Percentiles rank a stretch among this genome's conserved stretches.
phyloP scores from a whole-genome alignment of 2,888 invertebrate species.

The Mayetiola destructor region DNA sequence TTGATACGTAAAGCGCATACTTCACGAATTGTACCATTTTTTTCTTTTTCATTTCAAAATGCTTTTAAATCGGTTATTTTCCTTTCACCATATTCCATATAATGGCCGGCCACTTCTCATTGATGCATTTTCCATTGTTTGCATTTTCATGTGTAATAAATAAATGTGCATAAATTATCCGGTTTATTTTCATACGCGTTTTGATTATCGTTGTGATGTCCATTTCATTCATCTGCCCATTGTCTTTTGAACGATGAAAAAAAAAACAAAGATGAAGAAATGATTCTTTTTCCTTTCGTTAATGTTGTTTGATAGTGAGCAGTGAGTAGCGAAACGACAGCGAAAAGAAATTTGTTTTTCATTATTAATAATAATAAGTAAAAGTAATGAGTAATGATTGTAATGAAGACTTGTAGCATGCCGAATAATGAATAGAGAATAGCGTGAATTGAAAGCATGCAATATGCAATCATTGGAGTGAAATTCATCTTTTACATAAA shows the following conservation, averaged over 20 bases:
- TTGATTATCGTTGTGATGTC: not conserved
- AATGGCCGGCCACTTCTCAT: not conserved
- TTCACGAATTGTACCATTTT: not conserved
- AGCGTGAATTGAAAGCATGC: too few relatives aligned
- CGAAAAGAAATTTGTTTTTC: too few relatives aligned
- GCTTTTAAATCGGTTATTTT: not conserved
- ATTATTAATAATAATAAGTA: too few relatives aligned
- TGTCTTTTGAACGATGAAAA: not conserved
- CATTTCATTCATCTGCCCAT: conserved; percentile 6
- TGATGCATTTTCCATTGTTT: conserved; percentile 8
- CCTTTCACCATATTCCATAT: conserved; percentile 8
- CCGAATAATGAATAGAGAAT: too few relatives aligned
- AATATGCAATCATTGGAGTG: too few relatives aligned
- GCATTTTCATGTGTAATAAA: conserved; percentile 4
- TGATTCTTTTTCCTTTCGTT: not conserved
- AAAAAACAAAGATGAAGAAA: not conserved
- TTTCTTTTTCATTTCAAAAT: not conserved
- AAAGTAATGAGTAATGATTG: too few relatives aligned
- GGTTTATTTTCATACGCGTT: not conserved
- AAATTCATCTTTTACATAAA: conserved; percentile 2
- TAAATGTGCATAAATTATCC: conserved; percentile 12
- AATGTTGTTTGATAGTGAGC: not conserved
- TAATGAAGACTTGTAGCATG: too few relatives aligned
- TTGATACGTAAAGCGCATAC: not conserved
- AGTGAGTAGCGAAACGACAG: too few relatives aligned